Evolutionary conservation across 2,797 vertebrate species (phyloP).

Genomic region (Schizopygopsis malacanthus): DNA sequence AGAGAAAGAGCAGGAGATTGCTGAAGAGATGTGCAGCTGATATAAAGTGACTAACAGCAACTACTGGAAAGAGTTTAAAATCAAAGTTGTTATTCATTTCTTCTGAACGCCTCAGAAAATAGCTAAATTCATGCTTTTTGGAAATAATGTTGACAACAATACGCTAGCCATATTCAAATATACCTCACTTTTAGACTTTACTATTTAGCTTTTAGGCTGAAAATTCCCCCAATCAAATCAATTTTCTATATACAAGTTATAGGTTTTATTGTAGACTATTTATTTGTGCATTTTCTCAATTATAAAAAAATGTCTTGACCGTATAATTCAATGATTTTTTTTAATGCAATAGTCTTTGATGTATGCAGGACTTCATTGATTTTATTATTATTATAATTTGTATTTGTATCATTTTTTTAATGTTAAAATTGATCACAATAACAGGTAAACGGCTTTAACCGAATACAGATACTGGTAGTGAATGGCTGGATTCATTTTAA

Average conservation of each 20-base stretch:
- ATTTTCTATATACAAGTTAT: background rate
- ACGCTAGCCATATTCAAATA: background rate
- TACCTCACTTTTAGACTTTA: background rate
- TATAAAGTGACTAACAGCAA: background rate
- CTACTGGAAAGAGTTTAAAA: background rate
- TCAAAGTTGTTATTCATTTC: background rate
- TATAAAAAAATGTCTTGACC: background rate
- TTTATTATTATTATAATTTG: background rate
- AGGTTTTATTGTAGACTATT: background rate
- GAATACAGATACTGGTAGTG: background rate
- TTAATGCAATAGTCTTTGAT: background rate
- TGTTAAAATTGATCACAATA: background rate
- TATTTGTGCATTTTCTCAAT: background rate
- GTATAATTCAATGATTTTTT: background rate
- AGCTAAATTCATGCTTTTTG: background rate
- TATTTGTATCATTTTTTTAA: background rate
- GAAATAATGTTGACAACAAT: background rate
- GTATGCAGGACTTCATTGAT: background rate
- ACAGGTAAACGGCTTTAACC: background rate
- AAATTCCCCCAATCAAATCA: background rate
- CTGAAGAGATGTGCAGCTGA: background rate
- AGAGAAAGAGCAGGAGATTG: conserved; percentile 7
- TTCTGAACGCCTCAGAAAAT: background rate
- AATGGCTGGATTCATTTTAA: background rate
- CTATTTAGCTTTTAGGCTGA: background rate